Base-by-base conservation (phyloP, 2,888 invertebrate genomes). In the Tetranychus truncatus region DNA sequence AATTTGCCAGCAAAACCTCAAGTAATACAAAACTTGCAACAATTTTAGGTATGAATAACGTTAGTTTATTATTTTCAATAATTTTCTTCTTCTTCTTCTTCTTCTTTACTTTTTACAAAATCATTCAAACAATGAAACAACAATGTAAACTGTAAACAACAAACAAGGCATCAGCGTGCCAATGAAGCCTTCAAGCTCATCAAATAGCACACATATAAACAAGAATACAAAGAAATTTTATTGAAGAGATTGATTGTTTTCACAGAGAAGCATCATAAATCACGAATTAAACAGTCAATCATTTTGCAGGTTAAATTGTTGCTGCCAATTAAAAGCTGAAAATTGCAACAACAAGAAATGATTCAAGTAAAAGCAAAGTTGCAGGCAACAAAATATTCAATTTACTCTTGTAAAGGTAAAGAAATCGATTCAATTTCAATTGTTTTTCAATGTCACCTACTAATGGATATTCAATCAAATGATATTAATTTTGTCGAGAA, bases 261-360 rank as follows among this genome's bases (percentile, higher is more conserved):
- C 55, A 55, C 11, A 55, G 55, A 55, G 55, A 55, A 15, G 15
- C 55, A 55, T 55, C 55, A 55, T 55, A 55, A 55, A 55, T 55
- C 55, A 55, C 55, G 55, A 55, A 55, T 55, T 55, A 55, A 55
- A 55, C 55, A 55, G 55, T 55, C 55, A 55, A 55, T 55, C 55
- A 55, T 15, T 55, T 55, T 34, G 34, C 34, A 34, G 34, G 55
- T 55, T 55, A 55, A 55, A 55, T 55, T 55, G 55, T 55, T 9
- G 11, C 55, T 55, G 55, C 55, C 55, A 55, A 55, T 55, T 55
- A 55, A 55, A 15, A 55, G 6, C 34, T 34, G 34, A 34, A 34
- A 34, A 5, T 34, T 55, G 55, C 9, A 55, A 55, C 7, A 55
- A 55, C 7, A 15, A 15, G 6, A 1, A 55, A 55, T 15, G 15